Percentiles rank a stretch among this genome's conserved stretches.
Evolutionary conservation across 2,113 vertebrate genomes (phyloP).

Genomic region (Malurus alboscapulatus): DNA sequence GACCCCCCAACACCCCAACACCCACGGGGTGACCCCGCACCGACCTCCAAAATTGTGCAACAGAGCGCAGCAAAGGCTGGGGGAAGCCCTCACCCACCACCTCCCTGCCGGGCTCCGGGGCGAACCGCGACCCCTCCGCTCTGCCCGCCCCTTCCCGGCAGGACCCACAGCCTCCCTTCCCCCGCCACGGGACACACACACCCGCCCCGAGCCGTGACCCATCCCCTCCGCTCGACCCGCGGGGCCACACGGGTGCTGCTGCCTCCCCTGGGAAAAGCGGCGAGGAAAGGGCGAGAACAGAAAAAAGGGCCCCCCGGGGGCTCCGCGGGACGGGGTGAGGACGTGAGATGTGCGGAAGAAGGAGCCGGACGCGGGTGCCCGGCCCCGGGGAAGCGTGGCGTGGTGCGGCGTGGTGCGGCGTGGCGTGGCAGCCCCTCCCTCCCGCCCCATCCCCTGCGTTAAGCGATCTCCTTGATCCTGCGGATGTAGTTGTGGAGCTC

Average conservation of each 20-base stretch:
- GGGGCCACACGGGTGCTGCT: neutral
- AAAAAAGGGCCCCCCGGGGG: neutral
- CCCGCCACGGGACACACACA: fast-evolving
- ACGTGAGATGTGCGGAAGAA: neutral
- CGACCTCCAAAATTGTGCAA: constrained; percentile 67
- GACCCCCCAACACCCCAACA: neutral
- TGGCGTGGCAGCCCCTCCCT: neutral
- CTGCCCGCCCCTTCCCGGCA: neutral
- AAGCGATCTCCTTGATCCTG: constrained; percentile 96
- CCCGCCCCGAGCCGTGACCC: neutral
- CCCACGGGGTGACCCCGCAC: neutral
- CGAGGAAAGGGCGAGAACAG: neutral
- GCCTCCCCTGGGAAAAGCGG: neutral
- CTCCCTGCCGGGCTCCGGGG: neutral
- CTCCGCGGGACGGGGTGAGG: neutral
- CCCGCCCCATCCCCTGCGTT: neutral
- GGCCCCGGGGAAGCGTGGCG: neutral
- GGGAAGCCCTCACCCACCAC: neutral
- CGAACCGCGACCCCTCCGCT: fast-evolving
- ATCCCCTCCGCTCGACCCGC: neutral
- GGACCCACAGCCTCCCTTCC: neutral
- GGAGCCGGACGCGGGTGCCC: neutral
- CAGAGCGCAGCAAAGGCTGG: neutral
- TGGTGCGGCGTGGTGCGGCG: neutral
- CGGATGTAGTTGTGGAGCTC: constrained; percentile 95